A percentile compares a stretch with the other conserved stretches of the same genome.
These are phyloP conservation scores for Oncorhynchus gorbuscha DNA, from an alignment of 2,113 vertebrate genomes.

Conservation along the genomic window DNA sequence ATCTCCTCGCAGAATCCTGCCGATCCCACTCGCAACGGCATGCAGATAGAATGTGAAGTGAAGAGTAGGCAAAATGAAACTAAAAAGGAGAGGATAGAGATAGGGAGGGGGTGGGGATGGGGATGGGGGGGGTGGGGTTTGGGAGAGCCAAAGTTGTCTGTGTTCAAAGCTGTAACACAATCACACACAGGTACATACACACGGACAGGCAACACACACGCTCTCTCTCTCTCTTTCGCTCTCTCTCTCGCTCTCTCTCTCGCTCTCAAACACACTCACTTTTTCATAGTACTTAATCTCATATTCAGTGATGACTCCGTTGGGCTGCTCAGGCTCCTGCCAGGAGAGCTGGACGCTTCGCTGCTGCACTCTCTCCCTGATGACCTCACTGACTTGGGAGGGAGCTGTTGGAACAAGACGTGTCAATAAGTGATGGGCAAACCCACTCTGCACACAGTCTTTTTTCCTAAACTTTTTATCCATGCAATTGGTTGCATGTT, in stretches of 20 bases:
- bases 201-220: too few species aligned
- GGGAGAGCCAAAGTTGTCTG: constrained; percentile 3
- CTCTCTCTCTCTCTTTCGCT: not conserved
- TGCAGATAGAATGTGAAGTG: constrained; percentile 42
- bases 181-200: constrained; percentile 8
- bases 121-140: not conserved
- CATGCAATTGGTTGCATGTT: too few species aligned
- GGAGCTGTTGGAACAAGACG: constrained; percentile 87
- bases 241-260: not conserved
- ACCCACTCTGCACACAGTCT: not conserved
- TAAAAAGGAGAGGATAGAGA: not conserved
- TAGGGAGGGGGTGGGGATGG: not conserved
- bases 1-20: constrained; percentile 43
- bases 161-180: not conserved
- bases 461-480: too few species aligned
- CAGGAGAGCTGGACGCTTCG: constrained; percentile 95
- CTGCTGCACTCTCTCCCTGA: constrained; percentile 93
- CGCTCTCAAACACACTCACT: constrained; percentile 76
- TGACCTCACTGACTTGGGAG: constrained; percentile 94
- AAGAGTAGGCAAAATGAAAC: constrained; percentile 21
- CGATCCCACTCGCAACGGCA: constrained; percentile 41
- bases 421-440: constrained; percentile 74
- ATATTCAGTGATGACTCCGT: constrained; percentile 98
- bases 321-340: constrained; percentile 97
- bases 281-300: constrained; percentile 99